A percentile compares a stretch with the other conserved stretches of the same genome.
These are phyloP conservation scores for Chondrilla cf. caribensis DNA, from an alignment of 37 sponge, comb jelly and placozoan genomes.

Conservation along the genomic window DNA sequence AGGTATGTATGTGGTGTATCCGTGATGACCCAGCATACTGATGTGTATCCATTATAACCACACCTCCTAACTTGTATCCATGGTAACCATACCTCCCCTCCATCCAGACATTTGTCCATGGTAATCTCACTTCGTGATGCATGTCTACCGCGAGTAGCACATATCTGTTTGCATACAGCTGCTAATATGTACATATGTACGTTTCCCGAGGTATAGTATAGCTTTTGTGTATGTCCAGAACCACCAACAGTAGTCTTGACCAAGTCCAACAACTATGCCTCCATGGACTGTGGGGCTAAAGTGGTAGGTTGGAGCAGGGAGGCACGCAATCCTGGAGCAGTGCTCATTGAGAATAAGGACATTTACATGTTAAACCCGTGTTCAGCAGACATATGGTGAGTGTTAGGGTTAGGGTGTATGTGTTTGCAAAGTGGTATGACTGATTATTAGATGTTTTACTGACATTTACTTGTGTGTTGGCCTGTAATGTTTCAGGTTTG, in stretches of 20 bases:
- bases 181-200: too few species aligned
- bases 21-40: neutral
- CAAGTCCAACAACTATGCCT: slow-evolving; percentile 77
- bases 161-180: too few species aligned
- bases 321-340: slow-evolving; percentile 75
- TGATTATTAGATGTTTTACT: too few species aligned
- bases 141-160: too few species aligned
- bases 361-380: slow-evolving; percentile 89
- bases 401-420: neutral
- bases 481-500: slow-evolving; percentile 42
- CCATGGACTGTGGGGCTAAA: slow-evolving; percentile 91
- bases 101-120: too few species aligned
- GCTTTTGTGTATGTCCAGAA: neutral
- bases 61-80: too few species aligned
- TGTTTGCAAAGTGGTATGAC: too few species aligned
- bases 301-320: slow-evolving; percentile 68
- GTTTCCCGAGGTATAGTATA: too few species aligned
- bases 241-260: neutral
- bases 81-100: too few species aligned
- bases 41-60: too few species aligned
- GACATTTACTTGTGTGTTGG: neutral
- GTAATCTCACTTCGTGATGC: too few species aligned
- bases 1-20: neutral
- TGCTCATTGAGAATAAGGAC: slow-evolving; percentile 84
- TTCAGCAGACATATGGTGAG: slow-evolving; percentile 68